Conservation (phyloP, 2,113 vertebrate genomes). For the Butorides virescens region DNA sequence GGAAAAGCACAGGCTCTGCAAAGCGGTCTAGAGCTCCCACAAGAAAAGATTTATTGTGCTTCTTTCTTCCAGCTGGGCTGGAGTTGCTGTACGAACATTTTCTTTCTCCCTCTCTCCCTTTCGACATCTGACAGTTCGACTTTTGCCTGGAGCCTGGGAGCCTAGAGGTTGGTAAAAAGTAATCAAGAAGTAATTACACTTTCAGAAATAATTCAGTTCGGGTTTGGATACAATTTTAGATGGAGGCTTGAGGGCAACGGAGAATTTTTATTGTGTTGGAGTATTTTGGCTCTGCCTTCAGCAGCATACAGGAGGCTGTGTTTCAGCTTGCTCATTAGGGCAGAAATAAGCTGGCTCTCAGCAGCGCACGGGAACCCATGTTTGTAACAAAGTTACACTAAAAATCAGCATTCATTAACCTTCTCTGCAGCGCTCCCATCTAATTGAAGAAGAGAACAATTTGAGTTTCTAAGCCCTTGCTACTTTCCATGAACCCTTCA, state of each 20-base stretch:
- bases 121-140: conserved; percentile 20
- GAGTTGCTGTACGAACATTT: not conserved
- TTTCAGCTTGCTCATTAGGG: conserved; percentile 43
- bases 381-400: not conserved
- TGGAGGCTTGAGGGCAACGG: not conserved
- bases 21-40: not conserved
- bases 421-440: not conserved
- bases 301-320: not conserved
- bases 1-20: conserved; percentile 2
- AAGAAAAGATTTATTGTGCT: conserved; percentile 5
- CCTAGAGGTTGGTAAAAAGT: conserved; percentile 47
- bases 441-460: not conserved
- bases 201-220: conserved; percentile 52
- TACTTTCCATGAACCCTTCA: not conserved
- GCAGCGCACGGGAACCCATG: not conserved
- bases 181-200: conserved; percentile 57
- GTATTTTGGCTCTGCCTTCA: not conserved
- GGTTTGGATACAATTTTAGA: conserved; percentile 41
- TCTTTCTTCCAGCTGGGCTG: not conserved
- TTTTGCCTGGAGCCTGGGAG: conserved; percentile 33
- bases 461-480: not conserved
- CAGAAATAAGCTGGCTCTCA: conserved; percentile 11
- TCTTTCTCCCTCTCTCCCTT: not conserved
- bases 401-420: not conserved
- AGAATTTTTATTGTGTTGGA: conserved; percentile 34